phyloP scores from a whole-genome alignment of 2,797 vertebrate species.

The Zonotrichia albicollis region DNA sequence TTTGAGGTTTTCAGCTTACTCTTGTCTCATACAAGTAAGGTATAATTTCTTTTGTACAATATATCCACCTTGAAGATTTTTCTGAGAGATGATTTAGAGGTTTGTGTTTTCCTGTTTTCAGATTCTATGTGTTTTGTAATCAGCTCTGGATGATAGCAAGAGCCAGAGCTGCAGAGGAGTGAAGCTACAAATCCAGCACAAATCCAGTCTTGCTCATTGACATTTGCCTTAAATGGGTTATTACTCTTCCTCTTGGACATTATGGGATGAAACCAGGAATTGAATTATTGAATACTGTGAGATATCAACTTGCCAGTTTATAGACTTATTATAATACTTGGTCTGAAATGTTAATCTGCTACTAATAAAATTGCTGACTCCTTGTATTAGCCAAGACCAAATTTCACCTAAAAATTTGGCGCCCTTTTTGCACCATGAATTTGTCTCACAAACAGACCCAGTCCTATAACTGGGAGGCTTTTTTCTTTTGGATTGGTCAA shows the following conservation, averaged over 20 bases:
- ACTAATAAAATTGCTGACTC: neutral
- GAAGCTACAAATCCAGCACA: neutral
- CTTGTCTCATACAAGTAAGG: neutral
- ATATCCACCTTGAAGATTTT: neutral
- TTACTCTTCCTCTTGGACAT: neutral
- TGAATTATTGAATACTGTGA: neutral
- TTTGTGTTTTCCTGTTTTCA: neutral
- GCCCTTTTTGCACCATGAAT: neutral
- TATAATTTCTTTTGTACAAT: neutral
- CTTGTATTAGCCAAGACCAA: neutral
- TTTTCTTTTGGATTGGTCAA: neutral
- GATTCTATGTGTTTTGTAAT: neutral
- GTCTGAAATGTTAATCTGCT: neutral
- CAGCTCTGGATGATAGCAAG: neutral
- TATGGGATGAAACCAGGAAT: neutral
- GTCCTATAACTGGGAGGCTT: neutral
- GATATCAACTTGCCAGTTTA: neutral
- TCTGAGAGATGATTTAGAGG: neutral
- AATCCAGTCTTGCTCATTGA: neutral
- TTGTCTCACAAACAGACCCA: neutral
- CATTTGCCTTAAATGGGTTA: neutral
- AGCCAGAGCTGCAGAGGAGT: neutral
- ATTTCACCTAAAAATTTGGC: neutral
- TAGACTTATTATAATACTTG: neutral
- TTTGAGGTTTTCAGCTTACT: neutral